Percentiles rank a stretch among this genome's conserved stretches.
These are phyloP conservation scores for Synergus itoensis DNA, from an alignment of 2,888 invertebrate genomes.

Conservation along the genomic window DNA sequence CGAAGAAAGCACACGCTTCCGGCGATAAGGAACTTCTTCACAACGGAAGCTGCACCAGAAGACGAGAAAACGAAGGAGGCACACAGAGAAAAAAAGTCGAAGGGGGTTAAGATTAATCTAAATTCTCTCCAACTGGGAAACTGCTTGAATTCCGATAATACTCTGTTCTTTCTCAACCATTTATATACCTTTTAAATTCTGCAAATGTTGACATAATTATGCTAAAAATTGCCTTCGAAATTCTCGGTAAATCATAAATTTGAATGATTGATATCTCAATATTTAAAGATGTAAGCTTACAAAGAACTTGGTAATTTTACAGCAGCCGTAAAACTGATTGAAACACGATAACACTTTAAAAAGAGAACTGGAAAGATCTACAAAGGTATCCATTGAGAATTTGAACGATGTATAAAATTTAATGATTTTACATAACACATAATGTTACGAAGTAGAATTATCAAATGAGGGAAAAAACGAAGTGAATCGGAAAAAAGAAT, in stretches of 20 bases:
- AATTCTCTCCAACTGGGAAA: slow-evolving; percentile 3
- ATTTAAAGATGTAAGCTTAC: no score
- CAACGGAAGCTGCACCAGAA: neutral
- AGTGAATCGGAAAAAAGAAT: neutral
- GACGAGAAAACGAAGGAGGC: neutral
- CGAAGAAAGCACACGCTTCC: slow-evolving; percentile 28
- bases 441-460: neutral
- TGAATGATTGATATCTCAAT: no score
- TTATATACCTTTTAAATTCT: neutral
- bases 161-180: neutral
- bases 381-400: no score
- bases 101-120: neutral
- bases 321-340: no score
- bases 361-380: no score
- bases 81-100: neutral
- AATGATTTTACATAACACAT: no score
- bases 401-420: no score
- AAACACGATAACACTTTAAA: no score
- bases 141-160: slow-evolving; percentile 30
- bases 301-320: no score
- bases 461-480: neutral
- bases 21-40: slow-evolving; percentile 28
- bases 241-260: no score
- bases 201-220: neutral
- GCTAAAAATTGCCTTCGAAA: no score